These are phyloP conservation scores for Genyomyrus donnyi DNA, from an alignment of 2,113 vertebrate species.

Conservation along the genomic window DNA sequence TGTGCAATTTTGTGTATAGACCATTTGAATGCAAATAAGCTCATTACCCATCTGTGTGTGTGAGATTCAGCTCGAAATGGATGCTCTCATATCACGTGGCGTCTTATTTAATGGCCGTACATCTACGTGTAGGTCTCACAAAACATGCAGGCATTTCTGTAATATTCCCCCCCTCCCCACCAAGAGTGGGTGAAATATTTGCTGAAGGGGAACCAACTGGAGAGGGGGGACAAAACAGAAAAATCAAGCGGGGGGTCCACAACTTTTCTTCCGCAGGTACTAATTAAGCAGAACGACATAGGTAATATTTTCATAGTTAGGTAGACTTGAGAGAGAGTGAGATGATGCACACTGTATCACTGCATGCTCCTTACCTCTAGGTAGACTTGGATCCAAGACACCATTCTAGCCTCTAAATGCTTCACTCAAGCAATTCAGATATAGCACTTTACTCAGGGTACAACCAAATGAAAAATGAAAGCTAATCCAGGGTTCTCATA, in stretches of 20 bases:
- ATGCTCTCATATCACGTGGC: not conserved
- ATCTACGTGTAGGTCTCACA: not conserved
- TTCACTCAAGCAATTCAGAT: not conserved
- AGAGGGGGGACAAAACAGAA: not conserved
- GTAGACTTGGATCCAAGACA: not conserved
- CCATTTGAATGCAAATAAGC: slow-evolving; percentile 20
- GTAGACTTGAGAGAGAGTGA: not conserved
- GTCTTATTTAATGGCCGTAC: not conserved
- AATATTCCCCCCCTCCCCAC: not conserved
- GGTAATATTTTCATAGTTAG: not conserved
- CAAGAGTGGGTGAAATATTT: not conserved
- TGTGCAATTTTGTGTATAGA: not conserved
- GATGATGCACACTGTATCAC: not conserved
- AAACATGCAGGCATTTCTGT: not conserved
- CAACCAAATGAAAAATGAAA: not conserved
- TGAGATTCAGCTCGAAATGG: not conserved
- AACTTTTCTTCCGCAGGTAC: not conserved
- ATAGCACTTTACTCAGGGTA: not conserved
- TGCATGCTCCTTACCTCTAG: not conserved
- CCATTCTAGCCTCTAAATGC: not conserved
- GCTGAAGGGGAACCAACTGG: not conserved
- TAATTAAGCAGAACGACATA: not conserved
- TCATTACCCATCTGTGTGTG: slow-evolving; percentile 6
- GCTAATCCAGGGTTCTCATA: not conserved
- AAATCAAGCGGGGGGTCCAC: not conserved